These are phyloP conservation scores for Strix uralensis DNA, from an alignment of 2,113 vertebrate genomes.

Conservation along the genomic window DNA sequence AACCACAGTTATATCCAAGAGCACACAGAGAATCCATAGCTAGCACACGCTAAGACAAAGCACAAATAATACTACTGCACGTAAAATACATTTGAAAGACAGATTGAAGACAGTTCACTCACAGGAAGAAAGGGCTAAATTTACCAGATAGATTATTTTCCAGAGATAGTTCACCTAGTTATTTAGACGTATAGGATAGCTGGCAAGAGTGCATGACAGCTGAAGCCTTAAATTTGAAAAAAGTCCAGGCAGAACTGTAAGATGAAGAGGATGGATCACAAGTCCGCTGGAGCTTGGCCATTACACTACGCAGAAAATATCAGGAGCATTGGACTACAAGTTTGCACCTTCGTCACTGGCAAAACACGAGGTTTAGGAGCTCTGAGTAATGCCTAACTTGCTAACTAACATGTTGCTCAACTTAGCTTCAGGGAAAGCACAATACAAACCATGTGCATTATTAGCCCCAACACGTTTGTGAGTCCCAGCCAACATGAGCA, in stretches of 20 bases:
- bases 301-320: neutral
- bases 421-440: constrained; percentile 16
- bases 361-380: neutral
- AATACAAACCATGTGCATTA: neutral
- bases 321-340: neutral
- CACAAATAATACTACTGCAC: neutral
- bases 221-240: neutral
- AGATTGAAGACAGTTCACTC: neutral
- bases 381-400: constrained; percentile 16
- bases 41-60: neutral
- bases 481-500: neutral
- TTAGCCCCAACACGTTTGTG: neutral
- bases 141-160: neutral
- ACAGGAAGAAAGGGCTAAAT: neutral
- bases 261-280: neutral
- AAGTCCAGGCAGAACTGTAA: neutral
- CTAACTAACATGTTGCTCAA: constrained; percentile 22
- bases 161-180: constrained; percentile 21
- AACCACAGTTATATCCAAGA: constrained; percentile 26
- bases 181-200: neutral
- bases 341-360: constrained; percentile 7
- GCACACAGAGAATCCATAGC: neutral
- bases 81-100: neutral
- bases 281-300: constrained; percentile 5
- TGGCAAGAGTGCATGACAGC: neutral